Evolutionary conservation across 35 echinoderm and acorn worm species (phyloP), one percentile per base, ranked within the genome.

Genomic region (Patiria miniata): DNA sequence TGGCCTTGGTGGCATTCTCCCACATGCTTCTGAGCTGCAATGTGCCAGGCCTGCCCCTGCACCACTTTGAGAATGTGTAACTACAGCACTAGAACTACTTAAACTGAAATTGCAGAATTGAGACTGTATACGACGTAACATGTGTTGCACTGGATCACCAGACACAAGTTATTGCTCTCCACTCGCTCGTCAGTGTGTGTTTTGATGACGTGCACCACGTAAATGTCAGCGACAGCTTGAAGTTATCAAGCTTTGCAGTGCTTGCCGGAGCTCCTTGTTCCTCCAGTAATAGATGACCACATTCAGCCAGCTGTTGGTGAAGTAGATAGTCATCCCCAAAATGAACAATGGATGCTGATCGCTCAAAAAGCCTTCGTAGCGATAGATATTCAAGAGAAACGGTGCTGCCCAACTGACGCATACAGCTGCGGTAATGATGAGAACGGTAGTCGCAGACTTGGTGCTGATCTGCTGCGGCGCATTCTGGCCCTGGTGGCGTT

Each of bases 261-360:
- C 81, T 39, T 59, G 52, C n/a, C 36, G 53, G 18, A 83, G 57
- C 23, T 83, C 54, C 18, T 58, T 57, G 34, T 57, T 61, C 19
- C 81, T 32, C 81, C 81, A 83, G 38, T 83, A 83, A 34, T 83
- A 83, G 34, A 83, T 83, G 38, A 83, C 37, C 15, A 57, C 22
- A 60, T 83, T 83, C 18, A 83, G 17, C 34, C 81, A 53, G 57
- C 32, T 19, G 54, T 83, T 83, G 54, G 21, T 37, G 9, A 6
- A 47, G 12, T 6, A 4, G 4, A 47, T 12, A 47, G 4, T 6
- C 12, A 12, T 47, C 42, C 4, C 4, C 4, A 47, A 47, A 12
- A 12, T 47, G 42, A 47, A 47, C 4, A 47, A 12, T 47, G 42
- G 4, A 12, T 47, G 4, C 42, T 47, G 42, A 47, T 4, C 42